Evolutionary conservation across 2,797 vertebrate genomes (phyloP).

Genomic region (Nannoperca obscura): DNA sequence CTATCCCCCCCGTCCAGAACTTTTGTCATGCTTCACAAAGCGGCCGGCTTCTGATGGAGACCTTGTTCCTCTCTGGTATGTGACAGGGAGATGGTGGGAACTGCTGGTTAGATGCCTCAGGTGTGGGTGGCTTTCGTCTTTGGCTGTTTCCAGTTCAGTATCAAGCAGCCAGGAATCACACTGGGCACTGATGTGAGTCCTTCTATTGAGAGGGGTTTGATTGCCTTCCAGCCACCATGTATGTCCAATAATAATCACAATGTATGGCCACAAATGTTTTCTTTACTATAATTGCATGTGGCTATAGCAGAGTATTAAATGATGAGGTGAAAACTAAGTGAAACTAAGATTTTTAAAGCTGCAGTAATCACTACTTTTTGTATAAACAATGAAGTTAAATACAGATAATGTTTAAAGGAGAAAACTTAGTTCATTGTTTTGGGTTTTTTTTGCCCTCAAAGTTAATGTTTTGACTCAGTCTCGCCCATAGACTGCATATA

Average conservation of each 20-base stretch:
- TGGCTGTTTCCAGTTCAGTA: constrained; percentile 18
- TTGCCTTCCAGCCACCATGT: not conserved
- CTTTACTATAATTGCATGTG: not conserved
- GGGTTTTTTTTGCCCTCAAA: not conserved
- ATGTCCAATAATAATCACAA: not conserved
- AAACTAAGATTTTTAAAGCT: not conserved
- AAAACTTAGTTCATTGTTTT: not conserved
- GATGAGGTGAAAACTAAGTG: too few relatives aligned
- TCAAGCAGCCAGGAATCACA: constrained; percentile 17
- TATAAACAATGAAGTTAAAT: not conserved
- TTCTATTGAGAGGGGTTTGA: not conserved
- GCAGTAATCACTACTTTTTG: not conserved
- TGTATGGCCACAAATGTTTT: not conserved
- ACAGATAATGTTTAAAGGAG: not conserved
- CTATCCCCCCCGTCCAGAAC: constrained; percentile 31
- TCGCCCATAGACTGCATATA: too few relatives aligned
- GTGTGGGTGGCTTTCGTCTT: constrained; percentile 14
- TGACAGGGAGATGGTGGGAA: constrained; percentile 37
- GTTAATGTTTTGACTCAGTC: not conserved
- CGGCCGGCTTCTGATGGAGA: constrained; percentile 52
- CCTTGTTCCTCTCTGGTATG: constrained; percentile 41
- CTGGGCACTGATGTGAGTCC: constrained; percentile 1
- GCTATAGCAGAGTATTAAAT: not conserved
- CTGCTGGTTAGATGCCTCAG: constrained; percentile 36
- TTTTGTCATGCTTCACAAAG: constrained; percentile 71